Evolutionary conservation across 2,888 invertebrate genomes (phyloP), one percentile per base, ranked within the genome.

Genomic region (Euplexia lucipara): DNA sequence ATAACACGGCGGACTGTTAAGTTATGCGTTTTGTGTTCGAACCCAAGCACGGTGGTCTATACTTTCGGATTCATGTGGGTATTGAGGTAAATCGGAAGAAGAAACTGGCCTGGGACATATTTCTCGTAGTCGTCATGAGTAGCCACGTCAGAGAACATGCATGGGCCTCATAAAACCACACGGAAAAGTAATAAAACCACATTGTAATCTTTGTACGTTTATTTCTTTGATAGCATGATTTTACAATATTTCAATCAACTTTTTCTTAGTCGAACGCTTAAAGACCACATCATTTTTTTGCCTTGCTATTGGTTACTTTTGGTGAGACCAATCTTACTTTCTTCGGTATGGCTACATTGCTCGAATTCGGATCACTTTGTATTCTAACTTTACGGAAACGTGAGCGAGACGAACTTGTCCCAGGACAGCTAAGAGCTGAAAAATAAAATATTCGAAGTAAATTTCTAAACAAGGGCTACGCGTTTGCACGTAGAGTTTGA

Each of bases 401-500:
- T 22, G 8, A 0, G 2, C 18, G 16, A 10, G 41, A 22, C 1
- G 51, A 16, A 2, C 16, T 64, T 1, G 22, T 26, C 10, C 37
- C 45, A 16, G 77, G 60, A 34, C 3, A 51, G 41, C 41, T 60
- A 6, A 49, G 16, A 14, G 60, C 73, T 74, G 78, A 16, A 37
- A 71, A 54, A 47, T 8, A 9, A 30, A 49, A 56, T 26, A 2
- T n/a, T 10, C 10, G 48, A 4, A 0, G 26, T 16, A 2, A 18
- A 14, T n/a, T 5, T 26, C 9, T 14, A 20, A 18, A 9, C 12
- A n/a, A n/a, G n/a, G n/a, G n/a, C n/a, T n/a, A n/a, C n/a, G n/a
- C n/a, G n/a, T n/a, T n/a, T n/a, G n/a, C n/a, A n/a, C n/a, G n/a
- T n/a, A n/a, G n/a, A n/a, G n/a, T n/a, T n/a, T n/a, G n/a, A n/a